phyloP scores from a whole-genome alignment of 2,888 invertebrate genomes.

The Erpobdella octoculata region DNA sequence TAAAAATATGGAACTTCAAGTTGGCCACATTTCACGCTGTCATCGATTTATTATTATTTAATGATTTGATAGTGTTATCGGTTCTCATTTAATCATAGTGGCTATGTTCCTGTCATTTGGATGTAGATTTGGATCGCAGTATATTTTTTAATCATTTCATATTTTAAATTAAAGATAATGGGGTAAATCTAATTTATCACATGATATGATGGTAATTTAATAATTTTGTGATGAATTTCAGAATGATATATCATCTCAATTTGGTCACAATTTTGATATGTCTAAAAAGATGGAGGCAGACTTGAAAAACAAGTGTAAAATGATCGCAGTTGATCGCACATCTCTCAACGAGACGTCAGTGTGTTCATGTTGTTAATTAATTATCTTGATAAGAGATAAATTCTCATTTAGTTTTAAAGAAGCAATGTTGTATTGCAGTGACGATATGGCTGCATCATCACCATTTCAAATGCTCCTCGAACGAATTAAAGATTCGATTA shows the following conservation, averaged over 20 bases:
- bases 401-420: no score
- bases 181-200: no score
- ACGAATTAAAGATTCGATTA: slow-evolving; percentile 19
- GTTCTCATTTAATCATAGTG: neutral
- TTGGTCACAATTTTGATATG: slow-evolving; percentile 76
- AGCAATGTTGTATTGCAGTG: neutral
- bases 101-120: neutral
- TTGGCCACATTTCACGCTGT: no score
- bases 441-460: neutral
- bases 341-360: neutral
- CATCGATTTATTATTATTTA: neutral
- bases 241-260: slow-evolving; percentile 43
- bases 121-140: neutral
- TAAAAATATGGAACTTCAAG: slow-evolving; percentile 57
- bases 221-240: neutral
- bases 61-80: neutral
- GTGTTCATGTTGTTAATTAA: neutral
- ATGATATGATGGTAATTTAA: neutral
- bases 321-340: slow-evolving; percentile 15
- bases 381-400: neutral
- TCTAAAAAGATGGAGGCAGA: slow-evolving; percentile 64
- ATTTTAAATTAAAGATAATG: no score
- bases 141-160: no score
- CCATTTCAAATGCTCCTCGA: neutral
- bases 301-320: slow-evolving; percentile 49